A percentile compares a stretch with the other conserved stretches of the same genome.
These are phyloP conservation scores for Liparis tanakae DNA, from an alignment of 2,797 vertebrate species.

Conservation along the genomic window DNA sequence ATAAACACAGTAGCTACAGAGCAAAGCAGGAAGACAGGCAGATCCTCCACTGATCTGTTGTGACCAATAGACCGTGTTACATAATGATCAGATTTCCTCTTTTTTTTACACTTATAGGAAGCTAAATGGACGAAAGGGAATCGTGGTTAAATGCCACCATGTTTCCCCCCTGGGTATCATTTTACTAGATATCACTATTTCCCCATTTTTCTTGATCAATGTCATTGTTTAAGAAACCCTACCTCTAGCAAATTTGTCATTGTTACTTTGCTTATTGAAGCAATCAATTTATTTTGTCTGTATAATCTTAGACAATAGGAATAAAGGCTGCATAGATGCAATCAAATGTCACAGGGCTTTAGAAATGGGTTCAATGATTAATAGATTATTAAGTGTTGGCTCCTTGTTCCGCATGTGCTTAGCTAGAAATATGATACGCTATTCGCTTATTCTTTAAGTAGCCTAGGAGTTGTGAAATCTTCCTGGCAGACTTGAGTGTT, in stretches of 20 bases:
- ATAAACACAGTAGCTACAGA: constrained; percentile 6
- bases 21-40: background rate
- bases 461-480: constrained; percentile 14
- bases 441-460: background rate
- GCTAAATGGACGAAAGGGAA: background rate
- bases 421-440: background rate
- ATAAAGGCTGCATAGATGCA: background rate
- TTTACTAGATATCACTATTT: background rate
- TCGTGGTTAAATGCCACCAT: background rate
- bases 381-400: background rate
- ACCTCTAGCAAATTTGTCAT: no score
- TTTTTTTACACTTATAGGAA: background rate
- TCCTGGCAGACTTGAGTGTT: constrained; percentile 11
- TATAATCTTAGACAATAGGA: background rate
- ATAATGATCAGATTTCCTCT: constrained; percentile 3
- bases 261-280: background rate
- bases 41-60: constrained; percentile 9
- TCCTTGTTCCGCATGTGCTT: background rate
- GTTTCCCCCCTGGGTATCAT: background rate
- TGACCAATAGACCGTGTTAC: background rate
- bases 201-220: background rate
- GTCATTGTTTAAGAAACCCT: background rate
- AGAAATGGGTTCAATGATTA: background rate
- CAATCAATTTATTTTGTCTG: background rate
- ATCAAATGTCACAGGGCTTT: background rate